A percentile compares a stretch with the other conserved stretches of the same genome.
These are phyloP conservation scores for Cryptotis parvus DNA, from an alignment of 2,113 vertebrate genomes.

Conservation along the genomic window DNA sequence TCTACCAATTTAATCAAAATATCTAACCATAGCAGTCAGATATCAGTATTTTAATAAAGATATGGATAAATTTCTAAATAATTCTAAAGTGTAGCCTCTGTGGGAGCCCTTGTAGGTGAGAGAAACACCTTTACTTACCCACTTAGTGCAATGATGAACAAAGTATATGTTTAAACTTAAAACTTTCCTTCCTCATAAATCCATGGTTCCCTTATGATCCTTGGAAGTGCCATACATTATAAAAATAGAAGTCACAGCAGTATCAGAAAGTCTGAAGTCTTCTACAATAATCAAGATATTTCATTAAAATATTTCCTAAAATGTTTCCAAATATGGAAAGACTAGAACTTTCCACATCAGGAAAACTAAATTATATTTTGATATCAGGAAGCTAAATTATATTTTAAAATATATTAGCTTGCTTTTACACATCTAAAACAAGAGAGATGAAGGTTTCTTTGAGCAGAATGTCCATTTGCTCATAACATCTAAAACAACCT, in stretches of 20 bases:
- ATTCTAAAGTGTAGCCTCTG: too few species aligned
- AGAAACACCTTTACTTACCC: slow-evolving; percentile 10
- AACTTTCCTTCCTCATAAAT: slow-evolving; percentile 4
- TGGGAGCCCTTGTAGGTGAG: too few species aligned
- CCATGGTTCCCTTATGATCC: slow-evolving; percentile 15
- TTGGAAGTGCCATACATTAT: background rate
- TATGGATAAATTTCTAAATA: too few species aligned
- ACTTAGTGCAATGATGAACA: background rate
- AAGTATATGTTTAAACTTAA: background rate
- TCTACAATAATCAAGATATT: slow-evolving; percentile 20
- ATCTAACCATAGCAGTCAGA: too few species aligned
- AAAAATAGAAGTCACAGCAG: slow-evolving; percentile 24
- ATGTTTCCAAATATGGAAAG: background rate
- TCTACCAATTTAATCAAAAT: too few species aligned
- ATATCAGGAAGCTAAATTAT: background rate
- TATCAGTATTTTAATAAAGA: too few species aligned
- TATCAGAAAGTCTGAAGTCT: background rate
- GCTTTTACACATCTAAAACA: background rate
- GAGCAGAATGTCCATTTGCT: slow-evolving; percentile 23
- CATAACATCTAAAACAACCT: background rate
- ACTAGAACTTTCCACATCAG: background rate
- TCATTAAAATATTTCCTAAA: slow-evolving; percentile 47
- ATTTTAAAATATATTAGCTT: slow-evolving; percentile 37
- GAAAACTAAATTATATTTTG: background rate
- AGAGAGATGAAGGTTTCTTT: slow-evolving; percentile 5